phyloP scores from a whole-genome alignment of 2,797 vertebrate genomes.

The Zenarchopterus dispar region DNA sequence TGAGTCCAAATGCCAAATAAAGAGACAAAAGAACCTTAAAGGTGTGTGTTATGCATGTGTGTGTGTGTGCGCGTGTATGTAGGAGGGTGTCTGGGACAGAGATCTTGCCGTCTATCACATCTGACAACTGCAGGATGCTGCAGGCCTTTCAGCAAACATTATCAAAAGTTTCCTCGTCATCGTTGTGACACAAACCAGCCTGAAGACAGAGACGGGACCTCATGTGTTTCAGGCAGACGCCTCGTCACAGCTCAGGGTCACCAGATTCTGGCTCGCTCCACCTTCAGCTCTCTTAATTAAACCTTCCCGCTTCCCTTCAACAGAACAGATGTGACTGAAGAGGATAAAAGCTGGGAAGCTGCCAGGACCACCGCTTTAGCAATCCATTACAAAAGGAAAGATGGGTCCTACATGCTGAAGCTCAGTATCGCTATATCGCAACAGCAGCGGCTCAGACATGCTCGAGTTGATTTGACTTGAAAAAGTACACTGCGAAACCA shows the following conservation, averaged over 20 bases:
- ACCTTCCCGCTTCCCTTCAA: no score
- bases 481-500: no score
- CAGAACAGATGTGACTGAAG: no score
- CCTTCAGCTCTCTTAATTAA: neutral
- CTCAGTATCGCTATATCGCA: no score
- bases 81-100: constrained; percentile 16
- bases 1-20: constrained; percentile 55
- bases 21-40: constrained; percentile 46
- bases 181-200: constrained; percentile 63
- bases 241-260: constrained; percentile 27
- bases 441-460: no score
- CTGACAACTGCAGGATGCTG: constrained; percentile 56
- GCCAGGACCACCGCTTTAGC: no score
- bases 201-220: constrained; percentile 19
- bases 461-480: no score
- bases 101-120: constrained; percentile 59
- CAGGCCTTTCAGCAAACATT: constrained; percentile 40
- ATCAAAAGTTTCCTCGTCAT: constrained; percentile 59
- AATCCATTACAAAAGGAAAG: no score
- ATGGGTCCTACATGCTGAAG: no score
- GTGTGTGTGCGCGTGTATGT: no score
- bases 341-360: no score
- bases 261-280: neutral
- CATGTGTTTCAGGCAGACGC: constrained; percentile 31
- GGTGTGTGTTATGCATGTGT: constrained; percentile 25